phyloP scores from a whole-genome alignment of 2,888 invertebrate genomes.

The Dicranocentrus wangi region DNA sequence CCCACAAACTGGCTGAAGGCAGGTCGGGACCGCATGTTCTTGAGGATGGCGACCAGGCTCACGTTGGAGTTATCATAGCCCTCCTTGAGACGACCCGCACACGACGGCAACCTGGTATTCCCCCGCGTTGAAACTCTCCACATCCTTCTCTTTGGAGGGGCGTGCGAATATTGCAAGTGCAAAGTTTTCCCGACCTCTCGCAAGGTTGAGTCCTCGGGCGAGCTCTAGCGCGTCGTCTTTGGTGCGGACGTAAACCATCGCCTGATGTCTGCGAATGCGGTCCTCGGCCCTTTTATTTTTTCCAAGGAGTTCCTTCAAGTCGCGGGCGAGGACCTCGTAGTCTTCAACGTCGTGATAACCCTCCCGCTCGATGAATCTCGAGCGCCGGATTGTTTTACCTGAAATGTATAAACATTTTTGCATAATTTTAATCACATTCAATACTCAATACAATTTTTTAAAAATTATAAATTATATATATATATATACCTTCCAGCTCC shows the following conservation, averaged over 20 bases:
- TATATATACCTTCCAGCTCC: too few relatives aligned
- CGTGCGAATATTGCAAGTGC: background rate
- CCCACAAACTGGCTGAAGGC: slow-evolving; percentile 22
- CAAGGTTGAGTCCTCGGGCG: background rate
- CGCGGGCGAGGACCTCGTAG: too few relatives aligned
- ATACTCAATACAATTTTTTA: too few relatives aligned
- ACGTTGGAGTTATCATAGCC: slow-evolving; percentile 24
- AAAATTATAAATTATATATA: too few relatives aligned
- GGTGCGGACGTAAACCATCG: background rate
- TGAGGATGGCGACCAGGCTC: background rate
- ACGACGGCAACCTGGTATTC: slow-evolving; percentile 9
- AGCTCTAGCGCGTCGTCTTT: background rate
- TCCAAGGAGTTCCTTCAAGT: background rate
- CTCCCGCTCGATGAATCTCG: too few relatives aligned
- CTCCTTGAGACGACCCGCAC: background rate
- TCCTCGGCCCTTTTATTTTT: background rate
- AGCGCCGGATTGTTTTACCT: slow-evolving; percentile 4
- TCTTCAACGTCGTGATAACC: background rate
- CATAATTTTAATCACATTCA: too few relatives aligned
- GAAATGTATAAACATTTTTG: too few relatives aligned
- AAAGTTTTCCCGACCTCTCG: background rate
- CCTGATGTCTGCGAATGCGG: slow-evolving; percentile 20
- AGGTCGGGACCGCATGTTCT: background rate
- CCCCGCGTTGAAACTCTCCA: background rate
- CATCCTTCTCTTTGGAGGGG: background rate